Evolutionary conservation across 2,113 vertebrate genomes (phyloP), one percentile per base, ranked within the genome.

Genomic region (Reinhardtius hippoglossoides): DNA sequence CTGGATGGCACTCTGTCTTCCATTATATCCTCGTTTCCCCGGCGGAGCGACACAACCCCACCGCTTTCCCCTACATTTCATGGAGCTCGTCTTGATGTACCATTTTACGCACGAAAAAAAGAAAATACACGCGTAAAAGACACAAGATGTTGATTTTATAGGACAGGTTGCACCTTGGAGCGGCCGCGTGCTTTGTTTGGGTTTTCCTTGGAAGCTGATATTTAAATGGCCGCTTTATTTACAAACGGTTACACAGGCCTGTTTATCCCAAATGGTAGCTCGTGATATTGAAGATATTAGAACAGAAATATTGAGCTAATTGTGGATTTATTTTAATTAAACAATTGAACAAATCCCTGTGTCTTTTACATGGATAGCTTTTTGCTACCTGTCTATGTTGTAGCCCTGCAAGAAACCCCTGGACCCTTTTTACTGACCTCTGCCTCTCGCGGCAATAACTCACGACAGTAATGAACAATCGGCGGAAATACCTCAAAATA

Each of bases 401-500:
- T 78, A 72, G 48, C 67, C 74, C 58, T 79, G 74, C 66, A 26
- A 55, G 66, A 61, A 81, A 87, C 64, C 42, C 64, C 83, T 35
- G 31, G 74, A 83, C 68, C 73, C 54, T 65, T 93, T 91, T 86
- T 77, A 94, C 95, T 97, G 95, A 98, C 96, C 96, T 96, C 96
- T 96, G 95, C 93, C 95, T 95, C 93, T 81, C 92, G 85, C 89
- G 92, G 94, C 95, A 94, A 95, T 97, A 98, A 97, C 95, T 97
- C 96, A 97, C 95, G 93, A 91, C 94, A 94, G 94, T 96, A 96
- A 97, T 94, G 96, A 98, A 98, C 97, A 99, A 99, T 98, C 94
- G 95, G 92, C 95, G 96, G 97, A 99, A 98, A 97, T 98, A 98
- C 97, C 97, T 99, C 96, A 97, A 97, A 97, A 98, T 97, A 97